A percentile compares a stretch with the other conserved stretches of the same genome.
Evolutionary conservation across 2,797 vertebrate species (phyloP).

Genomic region (Jordanella pulchra): DNA sequence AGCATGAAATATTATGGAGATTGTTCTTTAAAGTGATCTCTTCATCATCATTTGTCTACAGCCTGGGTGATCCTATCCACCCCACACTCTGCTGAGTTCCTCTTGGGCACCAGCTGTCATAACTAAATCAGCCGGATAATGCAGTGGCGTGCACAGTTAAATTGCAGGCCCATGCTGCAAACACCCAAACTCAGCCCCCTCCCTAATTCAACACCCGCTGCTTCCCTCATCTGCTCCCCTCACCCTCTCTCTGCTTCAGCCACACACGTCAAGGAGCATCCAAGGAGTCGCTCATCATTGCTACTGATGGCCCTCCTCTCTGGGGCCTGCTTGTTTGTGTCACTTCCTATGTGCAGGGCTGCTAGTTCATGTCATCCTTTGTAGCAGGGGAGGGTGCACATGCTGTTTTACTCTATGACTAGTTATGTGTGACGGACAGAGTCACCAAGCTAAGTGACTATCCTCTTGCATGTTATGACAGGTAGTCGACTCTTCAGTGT

Average conservation of each 20-base stretch:
- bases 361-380: slow-evolving; percentile 76
- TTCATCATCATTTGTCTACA: slow-evolving; percentile 99
- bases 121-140: slow-evolving; percentile 99
- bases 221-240: slow-evolving; percentile 63
- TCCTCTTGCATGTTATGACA: slow-evolving; percentile 70
- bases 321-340: slow-evolving; percentile 86
- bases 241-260: slow-evolving; percentile 60
- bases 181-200: slow-evolving; percentile 39
- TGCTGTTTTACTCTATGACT: slow-evolving; percentile 78
- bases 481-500: slow-evolving; percentile 52
- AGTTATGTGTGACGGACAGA: slow-evolving; percentile 61
- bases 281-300: slow-evolving; percentile 87
- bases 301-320: slow-evolving; percentile 85
- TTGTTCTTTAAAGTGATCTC: slow-evolving; percentile 99
- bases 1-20: slow-evolving; percentile 99
- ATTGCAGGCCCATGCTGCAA: slow-evolving; percentile 36
- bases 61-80: slow-evolving; percentile 84
- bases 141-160: slow-evolving; percentile 72
- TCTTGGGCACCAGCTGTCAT: slow-evolving; percentile 95
- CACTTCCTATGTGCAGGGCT: slow-evolving; percentile 86
- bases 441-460: slow-evolving; percentile 41
- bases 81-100: slow-evolving; percentile 74
- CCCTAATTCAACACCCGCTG: slow-evolving; percentile 28
- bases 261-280: slow-evolving; percentile 85
- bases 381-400: slow-evolving; percentile 63